Base-by-base conservation (phyloP, 2,797 vertebrate genomes). In the Columba guinea region DNA sequence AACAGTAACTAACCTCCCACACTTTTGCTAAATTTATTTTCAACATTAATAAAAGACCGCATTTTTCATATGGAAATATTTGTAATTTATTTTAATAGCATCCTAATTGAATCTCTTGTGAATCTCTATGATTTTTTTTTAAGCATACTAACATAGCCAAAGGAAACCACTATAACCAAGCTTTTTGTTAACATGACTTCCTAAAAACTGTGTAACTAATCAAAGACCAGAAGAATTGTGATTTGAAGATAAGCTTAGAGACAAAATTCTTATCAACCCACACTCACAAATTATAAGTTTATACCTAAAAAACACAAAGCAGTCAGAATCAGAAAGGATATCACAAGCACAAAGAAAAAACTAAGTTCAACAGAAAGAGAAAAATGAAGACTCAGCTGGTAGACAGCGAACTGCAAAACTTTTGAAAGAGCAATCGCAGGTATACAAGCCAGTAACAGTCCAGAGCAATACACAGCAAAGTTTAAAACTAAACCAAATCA, bases 221-320 rank as follows among this genome's bases (percentile, higher is more conserved):
- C 52, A 91, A 71, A 23, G 18, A 53, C 44, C n/a, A 49, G 2
- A 87, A 89, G 32, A 87, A 62, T 9, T 80, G n/a, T n/a, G 51
- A 48, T 64, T 53, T 48, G 34, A 26, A 78, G 22, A 58, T 17
- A 90, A 44, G 21, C 32, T 65, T 8, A 68, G 5, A 77, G 44
- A 76, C 13, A 71, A 65, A 82, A 65, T 30, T 53, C 59, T 59
- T 76, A 35, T 44, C 44, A 65, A 55, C 2, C 4, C 8, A 10
- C 32, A 77, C 22, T 41, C 0, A 0, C 0, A 6, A 90, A 67
- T 37, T 37, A 4, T 5, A 79, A 53, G 3, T 55, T 93, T 70
- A 55, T 28, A 58, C 4, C 1, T 10, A 58, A 70, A 79, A 73
- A 51, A 44, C 9, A 35, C 49, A 68, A 79, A 85, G 37, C 8